Percentiles rank a stretch among this genome's conserved stretches.
These are phyloP conservation scores for Eulacestoma nigropectus DNA, from an alignment of 2,113 vertebrate species.

Conservation along the genomic window DNA sequence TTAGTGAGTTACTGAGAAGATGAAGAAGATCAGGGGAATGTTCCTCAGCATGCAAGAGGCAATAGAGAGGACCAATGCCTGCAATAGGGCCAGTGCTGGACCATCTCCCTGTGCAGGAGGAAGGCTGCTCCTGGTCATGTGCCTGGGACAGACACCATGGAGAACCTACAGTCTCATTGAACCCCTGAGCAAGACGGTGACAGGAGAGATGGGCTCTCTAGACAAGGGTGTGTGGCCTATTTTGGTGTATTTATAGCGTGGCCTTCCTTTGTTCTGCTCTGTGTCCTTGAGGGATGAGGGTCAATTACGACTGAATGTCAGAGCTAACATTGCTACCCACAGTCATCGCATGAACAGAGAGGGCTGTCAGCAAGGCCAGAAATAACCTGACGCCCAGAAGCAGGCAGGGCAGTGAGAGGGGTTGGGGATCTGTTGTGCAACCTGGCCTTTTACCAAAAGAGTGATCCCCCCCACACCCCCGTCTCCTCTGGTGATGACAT, in stretches of 20 bases:
- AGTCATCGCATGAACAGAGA: background rate
- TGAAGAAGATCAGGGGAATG: background rate
- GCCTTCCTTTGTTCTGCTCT: background rate
- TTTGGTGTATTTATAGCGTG: background rate
- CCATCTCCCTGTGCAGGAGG: fast-evolving
- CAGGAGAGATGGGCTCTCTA: background rate
- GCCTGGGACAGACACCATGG: background rate
- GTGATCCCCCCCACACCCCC: background rate
- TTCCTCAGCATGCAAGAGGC: background rate
- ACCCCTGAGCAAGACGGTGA: fast-evolving
- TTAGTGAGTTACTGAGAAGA: background rate
- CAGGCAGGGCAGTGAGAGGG: background rate
- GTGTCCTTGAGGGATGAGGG: background rate
- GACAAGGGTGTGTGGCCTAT: background rate
- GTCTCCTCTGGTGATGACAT: fast-evolving
- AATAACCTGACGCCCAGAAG: background rate
- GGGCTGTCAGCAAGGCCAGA: background rate
- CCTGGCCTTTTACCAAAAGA: background rate
- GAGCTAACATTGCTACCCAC: background rate
- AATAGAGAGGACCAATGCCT: background rate
- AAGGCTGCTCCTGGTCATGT: background rate
- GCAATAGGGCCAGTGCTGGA: fast-evolving
- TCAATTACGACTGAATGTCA: background rate
- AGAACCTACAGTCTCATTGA: background rate
- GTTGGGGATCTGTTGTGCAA: background rate